Base-by-base conservation (phyloP, 1,140 invertebrate species). In the Eufriesea mexicana region DNA sequence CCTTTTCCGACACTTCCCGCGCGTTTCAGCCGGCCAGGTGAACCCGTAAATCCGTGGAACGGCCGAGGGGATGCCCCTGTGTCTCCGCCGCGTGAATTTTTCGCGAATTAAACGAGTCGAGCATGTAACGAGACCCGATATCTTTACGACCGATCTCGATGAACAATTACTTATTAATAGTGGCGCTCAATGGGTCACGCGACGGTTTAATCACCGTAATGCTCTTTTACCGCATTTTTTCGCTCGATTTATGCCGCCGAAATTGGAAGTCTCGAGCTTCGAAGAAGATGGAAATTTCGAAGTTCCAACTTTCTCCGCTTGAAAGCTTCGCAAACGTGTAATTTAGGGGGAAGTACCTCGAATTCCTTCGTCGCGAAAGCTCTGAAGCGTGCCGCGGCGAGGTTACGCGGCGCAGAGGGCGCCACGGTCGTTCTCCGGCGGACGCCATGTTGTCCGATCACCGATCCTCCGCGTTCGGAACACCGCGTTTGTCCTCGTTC, bases 1-100 rank as follows among this genome's bases (percentile, higher is more conserved):
- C 86, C 79, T 87, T 88, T 88, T 84, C 79, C 86, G 71, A 86
- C 86, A 82, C 85, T 87, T 84, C 71, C 67, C 77, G 47, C 57
- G 59, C 42, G 54, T 72, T 72, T 47, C 12, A 20, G 8, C 71
- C 55, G 42, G 6, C 45, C 23, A 18, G 25, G 23, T 23, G 28
- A 62, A 57, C 16, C 47, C 57, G 55, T 79, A 79, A 79, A 80
- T 80, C 78, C 57, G 78, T 67, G 35, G 14, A 42, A 12, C 16
- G 18, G 7, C 9, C 62, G 20, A 18, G 18, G 7, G 35, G 47
- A n/a, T 67, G 14, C 23, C 23, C 6, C 12, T 14, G 16, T 8
- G 18, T 55, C 47, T 12, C 5, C 7, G 25, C 14, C 51, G 7
- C 18, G 20, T 0, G 42, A n/a, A 16, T 28, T 57, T 64, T 10